Conservation (phyloP, 2,797 vertebrate genomes). For the Anisognathus igniventris region DNA sequence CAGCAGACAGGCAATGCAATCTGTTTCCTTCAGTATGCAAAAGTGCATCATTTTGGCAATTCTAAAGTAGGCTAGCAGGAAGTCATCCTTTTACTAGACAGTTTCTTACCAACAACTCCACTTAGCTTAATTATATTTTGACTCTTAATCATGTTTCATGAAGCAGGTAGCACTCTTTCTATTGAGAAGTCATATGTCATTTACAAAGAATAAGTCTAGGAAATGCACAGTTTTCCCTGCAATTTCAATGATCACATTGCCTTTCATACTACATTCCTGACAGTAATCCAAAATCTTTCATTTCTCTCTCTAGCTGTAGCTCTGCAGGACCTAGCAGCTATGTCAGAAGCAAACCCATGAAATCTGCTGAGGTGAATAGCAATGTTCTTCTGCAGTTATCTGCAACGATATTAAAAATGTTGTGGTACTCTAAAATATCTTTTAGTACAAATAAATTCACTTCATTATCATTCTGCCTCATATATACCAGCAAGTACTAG, state of each 20-base stretch:
- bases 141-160: not conserved
- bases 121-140: conserved; percentile 36
- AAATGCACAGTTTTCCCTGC: not conserved
- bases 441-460: conserved; percentile 7
- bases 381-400: not conserved
- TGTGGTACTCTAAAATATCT: not conserved
- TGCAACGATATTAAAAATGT: not conserved
- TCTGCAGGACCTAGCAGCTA: not conserved
- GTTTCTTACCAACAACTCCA: not conserved
- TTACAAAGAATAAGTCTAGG: not conserved
- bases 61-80: not conserved
- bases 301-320: not conserved
- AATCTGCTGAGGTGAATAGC: not conserved
- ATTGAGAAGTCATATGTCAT: not conserved
- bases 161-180: not conserved
- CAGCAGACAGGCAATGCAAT: not conserved
- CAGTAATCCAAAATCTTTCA: not conserved
- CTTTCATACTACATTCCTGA: not conserved
- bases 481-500: not conserved
- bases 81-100: not conserved
- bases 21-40: not conserved
- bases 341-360: not conserved
- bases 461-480: not conserved
- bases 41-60: not conserved
- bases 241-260: not conserved